phyloP scores from a whole-genome alignment of 2,888 invertebrate species.

The Arrhopalites spinosus region DNA sequence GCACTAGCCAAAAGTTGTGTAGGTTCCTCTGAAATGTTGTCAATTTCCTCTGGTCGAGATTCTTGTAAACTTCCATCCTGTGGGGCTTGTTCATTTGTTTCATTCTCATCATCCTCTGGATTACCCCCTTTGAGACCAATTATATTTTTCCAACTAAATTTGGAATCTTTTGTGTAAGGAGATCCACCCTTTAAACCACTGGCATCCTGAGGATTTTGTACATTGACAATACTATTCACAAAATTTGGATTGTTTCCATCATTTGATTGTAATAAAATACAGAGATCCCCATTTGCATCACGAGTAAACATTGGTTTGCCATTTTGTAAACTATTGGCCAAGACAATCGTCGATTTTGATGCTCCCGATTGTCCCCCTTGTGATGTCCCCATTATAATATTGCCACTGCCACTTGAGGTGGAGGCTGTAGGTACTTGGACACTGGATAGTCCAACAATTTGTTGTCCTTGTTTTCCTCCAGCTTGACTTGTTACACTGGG shows the following conservation, averaged over 20 bases:
- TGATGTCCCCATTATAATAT: slow-evolving; percentile 57
- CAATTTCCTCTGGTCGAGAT: background rate
- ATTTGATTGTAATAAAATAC: slow-evolving; percentile 32
- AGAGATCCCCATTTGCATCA: slow-evolving; percentile 38
- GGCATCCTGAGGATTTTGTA: slow-evolving; percentile 16
- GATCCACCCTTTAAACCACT: slow-evolving; percentile 26
- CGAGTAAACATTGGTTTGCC: slow-evolving; percentile 34
- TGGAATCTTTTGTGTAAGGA: slow-evolving; percentile 29
- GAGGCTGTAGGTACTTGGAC: slow-evolving; percentile 30
- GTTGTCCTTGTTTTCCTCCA: slow-evolving; percentile 8
- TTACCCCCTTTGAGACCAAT: slow-evolving; percentile 36
- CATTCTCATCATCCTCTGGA: slow-evolving; percentile 1
- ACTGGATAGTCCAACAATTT: slow-evolving; percentile 8
- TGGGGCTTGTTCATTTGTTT: background rate
- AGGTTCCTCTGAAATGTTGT: background rate
- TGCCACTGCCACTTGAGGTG: background rate
- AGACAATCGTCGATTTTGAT: slow-evolving; percentile 58
- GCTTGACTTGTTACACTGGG: background rate
- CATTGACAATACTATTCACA: slow-evolving; percentile 32
- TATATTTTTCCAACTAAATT: slow-evolving; percentile 21
- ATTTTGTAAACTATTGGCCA: slow-evolving; percentile 34
- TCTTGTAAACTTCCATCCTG: background rate
- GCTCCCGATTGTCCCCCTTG: slow-evolving; percentile 77
- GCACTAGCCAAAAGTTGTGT: slow-evolving; percentile 12
- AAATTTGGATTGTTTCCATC: slow-evolving; percentile 24